These are phyloP conservation scores for Drosophila mayaguana DNA, from an alignment of 2,888 invertebrate species.

Conservation along the genomic window DNA sequence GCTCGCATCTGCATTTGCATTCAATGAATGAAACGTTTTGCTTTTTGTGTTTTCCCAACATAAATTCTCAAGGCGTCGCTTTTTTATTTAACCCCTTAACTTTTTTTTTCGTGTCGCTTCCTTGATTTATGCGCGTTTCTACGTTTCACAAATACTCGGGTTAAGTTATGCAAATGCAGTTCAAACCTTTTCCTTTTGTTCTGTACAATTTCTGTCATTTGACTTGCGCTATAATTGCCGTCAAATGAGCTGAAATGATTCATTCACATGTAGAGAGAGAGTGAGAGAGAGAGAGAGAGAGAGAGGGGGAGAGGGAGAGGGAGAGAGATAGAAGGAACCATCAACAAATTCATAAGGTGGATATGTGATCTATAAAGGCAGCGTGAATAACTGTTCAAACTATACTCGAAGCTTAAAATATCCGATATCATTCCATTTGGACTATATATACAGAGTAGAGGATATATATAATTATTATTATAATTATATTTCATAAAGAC, in stretches of 20 bases:
- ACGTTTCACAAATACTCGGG: slow-evolving; percentile 31
- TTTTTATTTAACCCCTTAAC: slow-evolving; percentile 25
- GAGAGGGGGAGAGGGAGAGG: too few species aligned
- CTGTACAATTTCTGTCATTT: slow-evolving; percentile 31
- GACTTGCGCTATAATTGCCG: slow-evolving; percentile 42
- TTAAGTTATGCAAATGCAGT: slow-evolving; percentile 69
- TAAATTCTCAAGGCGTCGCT: slow-evolving; percentile 26
- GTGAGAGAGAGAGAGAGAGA: not conserved
- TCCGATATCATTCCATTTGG: too few species aligned
- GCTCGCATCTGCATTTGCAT: slow-evolving; percentile 49
- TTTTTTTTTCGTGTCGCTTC: slow-evolving; percentile 5
- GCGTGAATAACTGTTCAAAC: too few species aligned
- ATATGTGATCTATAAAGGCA: too few species aligned
- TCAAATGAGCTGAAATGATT: slow-evolving; percentile 33
- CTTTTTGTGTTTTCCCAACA: slow-evolving; percentile 16
- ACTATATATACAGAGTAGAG: too few species aligned
- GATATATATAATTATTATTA: not conserved
- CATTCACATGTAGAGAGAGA: slow-evolving; percentile 1
- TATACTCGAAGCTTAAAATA: too few species aligned
- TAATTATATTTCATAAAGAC: too few species aligned
- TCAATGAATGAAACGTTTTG: slow-evolving; percentile 68
- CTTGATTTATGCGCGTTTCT: slow-evolving; percentile 47
- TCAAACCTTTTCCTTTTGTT: slow-evolving; percentile 8
- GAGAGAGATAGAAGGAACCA: too few species aligned
- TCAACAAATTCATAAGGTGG: too few species aligned